phyloP scores from a whole-genome alignment of 2,888 invertebrate species.

The Hydriomena furcata region DNA sequence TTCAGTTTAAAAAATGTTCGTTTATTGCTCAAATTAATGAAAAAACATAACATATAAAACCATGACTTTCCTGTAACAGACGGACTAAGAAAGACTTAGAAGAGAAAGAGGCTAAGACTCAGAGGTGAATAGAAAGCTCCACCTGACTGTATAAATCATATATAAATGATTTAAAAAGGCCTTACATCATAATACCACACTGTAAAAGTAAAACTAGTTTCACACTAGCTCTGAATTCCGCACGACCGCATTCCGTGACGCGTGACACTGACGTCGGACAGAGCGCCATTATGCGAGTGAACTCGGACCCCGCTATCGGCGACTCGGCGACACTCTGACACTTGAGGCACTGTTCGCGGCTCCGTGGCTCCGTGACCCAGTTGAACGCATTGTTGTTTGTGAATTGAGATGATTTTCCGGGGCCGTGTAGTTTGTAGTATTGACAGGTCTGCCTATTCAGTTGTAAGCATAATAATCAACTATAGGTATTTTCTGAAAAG shows the following conservation, averaged over 20 bases:
- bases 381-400: slow-evolving; percentile 64
- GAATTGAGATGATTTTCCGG: slow-evolving; percentile 41
- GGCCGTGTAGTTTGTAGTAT: slow-evolving; percentile 35
- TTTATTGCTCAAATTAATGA: too few relatives aligned
- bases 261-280: slow-evolving; percentile 46
- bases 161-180: not conserved
- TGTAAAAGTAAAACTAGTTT: slow-evolving; percentile 23
- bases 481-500: not conserved
- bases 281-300: slow-evolving; percentile 49
- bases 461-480: not conserved
- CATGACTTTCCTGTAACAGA: too few relatives aligned
- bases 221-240: slow-evolving; percentile 18
- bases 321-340: slow-evolving; percentile 54
- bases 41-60: too few relatives aligned
- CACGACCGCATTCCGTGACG: slow-evolving; percentile 47
- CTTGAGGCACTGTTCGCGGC: slow-evolving; percentile 57
- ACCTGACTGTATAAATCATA: too few relatives aligned
- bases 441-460: not conserved
- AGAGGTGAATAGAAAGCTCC: too few relatives aligned
- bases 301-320: slow-evolving; percentile 52
- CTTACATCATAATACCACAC: not conserved
- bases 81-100: too few relatives aligned
- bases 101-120: too few relatives aligned
- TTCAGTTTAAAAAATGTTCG: too few relatives aligned
- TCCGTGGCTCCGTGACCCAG: slow-evolving; percentile 68